Base-by-base conservation (phyloP, 2,888 invertebrate genomes). In the Flabesymbios commensalis region DNA sequence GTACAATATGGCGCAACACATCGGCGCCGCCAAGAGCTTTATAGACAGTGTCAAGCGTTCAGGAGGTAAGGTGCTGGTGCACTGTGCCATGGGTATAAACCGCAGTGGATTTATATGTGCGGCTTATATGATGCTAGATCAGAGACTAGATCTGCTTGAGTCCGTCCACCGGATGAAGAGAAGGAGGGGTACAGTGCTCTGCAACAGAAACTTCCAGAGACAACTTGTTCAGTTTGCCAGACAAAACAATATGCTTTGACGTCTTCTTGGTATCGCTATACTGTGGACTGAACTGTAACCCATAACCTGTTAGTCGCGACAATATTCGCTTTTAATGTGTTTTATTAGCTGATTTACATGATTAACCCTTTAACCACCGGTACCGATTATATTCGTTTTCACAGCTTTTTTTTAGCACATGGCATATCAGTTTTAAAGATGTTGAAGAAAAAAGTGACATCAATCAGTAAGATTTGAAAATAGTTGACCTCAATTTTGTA, bases 1-100 rank as follows among this genome's bases (percentile, higher is more conserved):
- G 1, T 61, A 61, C 52, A 52, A 61, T 47, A 45, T 61, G 14
- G 2, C 60, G 58, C 58, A 60, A 39, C 61, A 61, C 47, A 41
- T 51, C 43, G 32, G 26, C 2, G 22, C 26, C 2, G 58, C 61
- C 14, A 51, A 59, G 45, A 19, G 22, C 32, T 60, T 61, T 39
- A 60, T 61, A 31, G 42, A 60, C 45, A 24, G 31, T 3, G 57
- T 52, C 32, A 48, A 36, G 47, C 33, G 24, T 24, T n/a, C 32
- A 17, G 55, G 55, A n/a, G 60, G 60, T 0, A 43, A 48, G 56
- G 49, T 45, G 47, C 48, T 60, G 5, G 60, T 60, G 29, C 56
- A 60, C 31, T 56, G 60, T 47, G 60, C 56, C 10, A 45, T 47
- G 47, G 60, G 60, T 3, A 48, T 57, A 28, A 60, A 60, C 29